phyloP scores from a whole-genome alignment of 2,888 invertebrate genomes.

The Drosophila siamana region DNA sequence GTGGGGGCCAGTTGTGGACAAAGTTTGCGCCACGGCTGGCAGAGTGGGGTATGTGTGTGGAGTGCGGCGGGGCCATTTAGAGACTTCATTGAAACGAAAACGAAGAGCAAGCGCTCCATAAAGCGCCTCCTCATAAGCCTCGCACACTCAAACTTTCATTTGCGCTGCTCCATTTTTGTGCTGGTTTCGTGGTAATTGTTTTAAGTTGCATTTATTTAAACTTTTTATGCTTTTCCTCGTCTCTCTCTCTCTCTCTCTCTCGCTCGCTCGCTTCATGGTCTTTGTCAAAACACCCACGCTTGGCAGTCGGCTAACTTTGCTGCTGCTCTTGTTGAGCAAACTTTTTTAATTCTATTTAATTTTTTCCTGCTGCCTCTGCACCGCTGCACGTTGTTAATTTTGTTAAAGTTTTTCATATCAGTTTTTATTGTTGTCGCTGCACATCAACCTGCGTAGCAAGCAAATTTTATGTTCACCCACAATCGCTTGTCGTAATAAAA shows the following conservation, averaged over 20 bases:
- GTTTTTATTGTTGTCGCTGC: constrained; percentile 36
- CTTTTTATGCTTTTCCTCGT: constrained; percentile 37
- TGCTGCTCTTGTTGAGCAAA: constrained; percentile 54
- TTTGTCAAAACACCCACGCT: constrained; percentile 32
- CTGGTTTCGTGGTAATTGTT: constrained; percentile 73
- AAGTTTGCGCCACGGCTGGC: constrained; percentile 46
- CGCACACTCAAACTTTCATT: constrained; percentile 51
- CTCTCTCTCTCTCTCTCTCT: neutral
- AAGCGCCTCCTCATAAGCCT: constrained; percentile 47
- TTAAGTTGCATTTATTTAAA: constrained; percentile 78
- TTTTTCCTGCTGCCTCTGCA: constrained; percentile 25
- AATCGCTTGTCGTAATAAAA: constrained; percentile 14
- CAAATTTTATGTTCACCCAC: constrained; percentile 33
- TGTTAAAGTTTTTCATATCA: constrained; percentile 71
- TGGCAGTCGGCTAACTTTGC: constrained; percentile 50
- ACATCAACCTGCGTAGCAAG: constrained; percentile 38
- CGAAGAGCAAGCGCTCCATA: constrained; percentile 45
- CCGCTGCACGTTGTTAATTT: constrained; percentile 68
- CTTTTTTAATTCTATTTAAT: constrained; percentile 64
- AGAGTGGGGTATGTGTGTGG: neutral
- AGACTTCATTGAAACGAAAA: constrained; percentile 66
- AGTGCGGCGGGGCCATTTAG: constrained; percentile 47
- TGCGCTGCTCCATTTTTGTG: constrained; percentile 48
- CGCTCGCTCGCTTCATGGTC: neutral
- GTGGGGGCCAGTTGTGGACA: constrained; percentile 26